These are phyloP conservation scores for Pangasius macronema DNA, from an alignment of 2,797 vertebrate genomes.

Conservation along the genomic window DNA sequence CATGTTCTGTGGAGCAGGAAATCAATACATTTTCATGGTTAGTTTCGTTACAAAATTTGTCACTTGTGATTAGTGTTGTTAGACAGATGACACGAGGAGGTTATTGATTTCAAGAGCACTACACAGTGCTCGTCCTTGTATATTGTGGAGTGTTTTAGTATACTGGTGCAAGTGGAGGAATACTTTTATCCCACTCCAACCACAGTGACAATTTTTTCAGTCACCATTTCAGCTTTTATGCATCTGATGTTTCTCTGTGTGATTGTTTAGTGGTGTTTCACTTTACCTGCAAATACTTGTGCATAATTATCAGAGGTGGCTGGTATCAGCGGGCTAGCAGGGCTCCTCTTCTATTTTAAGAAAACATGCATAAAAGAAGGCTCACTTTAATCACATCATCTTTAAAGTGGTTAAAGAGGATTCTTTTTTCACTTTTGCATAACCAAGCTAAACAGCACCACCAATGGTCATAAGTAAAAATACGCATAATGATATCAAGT, in stretches of 20 bases:
- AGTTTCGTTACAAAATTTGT: neutral
- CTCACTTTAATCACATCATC: neutral
- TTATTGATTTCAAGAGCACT: neutral
- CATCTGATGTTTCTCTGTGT: neutral
- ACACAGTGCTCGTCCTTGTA: neutral
- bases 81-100: neutral
- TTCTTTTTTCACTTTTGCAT: neutral
- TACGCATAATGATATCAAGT: neutral
- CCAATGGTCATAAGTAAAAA: neutral
- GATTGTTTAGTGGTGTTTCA: neutral
- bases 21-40: neutral
- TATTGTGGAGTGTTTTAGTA: neutral
- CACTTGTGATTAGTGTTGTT: neutral
- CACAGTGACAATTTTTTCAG: neutral
- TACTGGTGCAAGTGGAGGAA: neutral
- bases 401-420: neutral
- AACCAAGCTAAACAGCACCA: neutral
- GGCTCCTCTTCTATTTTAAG: neutral
- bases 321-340: neutral
- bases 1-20: neutral
- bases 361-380: neutral
- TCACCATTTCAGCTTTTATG: neutral
- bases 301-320: neutral
- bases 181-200: no score
- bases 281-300: neutral